A percentile compares a stretch with the other conserved stretches of the same genome.
These are phyloP conservation scores for Heliothis subflexa DNA, from an alignment of 1,140 invertebrate species.

Conservation along the genomic window DNA sequence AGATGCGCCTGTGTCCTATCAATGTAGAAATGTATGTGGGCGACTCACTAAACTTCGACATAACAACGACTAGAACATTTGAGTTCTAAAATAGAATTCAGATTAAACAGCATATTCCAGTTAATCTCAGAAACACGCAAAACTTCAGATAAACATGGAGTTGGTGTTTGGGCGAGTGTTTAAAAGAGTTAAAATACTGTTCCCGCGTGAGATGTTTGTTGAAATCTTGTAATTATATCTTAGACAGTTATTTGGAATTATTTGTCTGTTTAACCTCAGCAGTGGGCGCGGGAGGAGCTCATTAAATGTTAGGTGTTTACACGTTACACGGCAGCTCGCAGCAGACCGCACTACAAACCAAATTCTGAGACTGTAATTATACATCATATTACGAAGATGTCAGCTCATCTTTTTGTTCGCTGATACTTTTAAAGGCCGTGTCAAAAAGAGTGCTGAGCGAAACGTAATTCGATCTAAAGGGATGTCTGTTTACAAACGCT, in stretches of 20 bases:
- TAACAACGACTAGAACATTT: not conserved
- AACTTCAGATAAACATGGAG: not conserved
- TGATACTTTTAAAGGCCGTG: not conserved
- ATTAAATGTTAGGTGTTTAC: not conserved
- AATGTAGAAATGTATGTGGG: not conserved
- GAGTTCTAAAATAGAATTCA: not conserved
- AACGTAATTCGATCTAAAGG: not conserved
- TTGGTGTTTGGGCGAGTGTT: not conserved
- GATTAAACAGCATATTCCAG: not conserved
- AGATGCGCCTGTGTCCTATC: not conserved
- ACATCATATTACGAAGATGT: not conserved
- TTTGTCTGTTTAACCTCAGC: constrained; percentile 2
- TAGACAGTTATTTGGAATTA: not conserved
- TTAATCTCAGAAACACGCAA: not conserved
- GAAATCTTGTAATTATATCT: not conserved
- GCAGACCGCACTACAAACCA: not conserved
- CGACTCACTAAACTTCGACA: not conserved
- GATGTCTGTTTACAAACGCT: not conserved
- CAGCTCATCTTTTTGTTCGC: not conserved
- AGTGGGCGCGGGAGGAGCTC: not conserved
- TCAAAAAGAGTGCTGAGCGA: not conserved
- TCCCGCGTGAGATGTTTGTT: not conserved
- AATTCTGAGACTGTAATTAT: not conserved
- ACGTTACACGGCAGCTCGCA: not conserved
- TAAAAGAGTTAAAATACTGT: not conserved